phyloP scores from a whole-genome alignment of 2,888 invertebrate species.

The Biston stratarius region DNA sequence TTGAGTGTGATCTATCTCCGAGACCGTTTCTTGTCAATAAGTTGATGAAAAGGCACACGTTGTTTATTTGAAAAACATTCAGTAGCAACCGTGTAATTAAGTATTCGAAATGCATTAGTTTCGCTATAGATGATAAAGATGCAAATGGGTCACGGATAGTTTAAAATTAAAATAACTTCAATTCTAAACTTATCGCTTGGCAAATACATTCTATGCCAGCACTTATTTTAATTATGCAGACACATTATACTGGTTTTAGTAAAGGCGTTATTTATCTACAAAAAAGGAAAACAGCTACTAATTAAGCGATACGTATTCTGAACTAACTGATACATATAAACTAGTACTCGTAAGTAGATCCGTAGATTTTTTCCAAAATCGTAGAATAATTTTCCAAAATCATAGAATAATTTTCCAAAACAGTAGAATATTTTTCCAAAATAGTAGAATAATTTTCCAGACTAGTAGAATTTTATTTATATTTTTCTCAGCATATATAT shows the following conservation, averaged over 20 bases:
- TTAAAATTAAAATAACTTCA: slow-evolving; percentile 33
- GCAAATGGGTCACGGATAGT: slow-evolving; percentile 41
- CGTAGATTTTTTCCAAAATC: background rate
- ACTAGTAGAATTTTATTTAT: too few relatives aligned
- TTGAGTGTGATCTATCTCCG: background rate
- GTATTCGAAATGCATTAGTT: slow-evolving; percentile 36
- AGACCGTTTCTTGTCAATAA: background rate
- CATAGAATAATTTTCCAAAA: too few relatives aligned
- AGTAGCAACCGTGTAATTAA: slow-evolving; percentile 30
- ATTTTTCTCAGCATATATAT: too few relatives aligned
- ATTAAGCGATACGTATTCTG: slow-evolving; percentile 12
- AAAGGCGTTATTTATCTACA: slow-evolving; percentile 5
- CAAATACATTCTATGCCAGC: slow-evolving; percentile 17
- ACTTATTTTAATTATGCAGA: slow-evolving; percentile 21
- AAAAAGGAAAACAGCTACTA: slow-evolving; percentile 5
- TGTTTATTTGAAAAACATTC: slow-evolving; percentile 22
- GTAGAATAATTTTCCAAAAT: background rate
- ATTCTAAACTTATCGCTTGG: slow-evolving; percentile 25
- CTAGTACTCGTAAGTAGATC: background rate
- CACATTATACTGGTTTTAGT: slow-evolving; percentile 24
- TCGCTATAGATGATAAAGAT: slow-evolving; percentile 41
- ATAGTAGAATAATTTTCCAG: too few relatives aligned
- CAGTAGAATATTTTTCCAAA: too few relatives aligned
- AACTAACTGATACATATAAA: background rate
- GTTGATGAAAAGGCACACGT: background rate